These are phyloP conservation scores for Amorpha juglandis DNA, from an alignment of 2,888 invertebrate species.

Conservation along the genomic window DNA sequence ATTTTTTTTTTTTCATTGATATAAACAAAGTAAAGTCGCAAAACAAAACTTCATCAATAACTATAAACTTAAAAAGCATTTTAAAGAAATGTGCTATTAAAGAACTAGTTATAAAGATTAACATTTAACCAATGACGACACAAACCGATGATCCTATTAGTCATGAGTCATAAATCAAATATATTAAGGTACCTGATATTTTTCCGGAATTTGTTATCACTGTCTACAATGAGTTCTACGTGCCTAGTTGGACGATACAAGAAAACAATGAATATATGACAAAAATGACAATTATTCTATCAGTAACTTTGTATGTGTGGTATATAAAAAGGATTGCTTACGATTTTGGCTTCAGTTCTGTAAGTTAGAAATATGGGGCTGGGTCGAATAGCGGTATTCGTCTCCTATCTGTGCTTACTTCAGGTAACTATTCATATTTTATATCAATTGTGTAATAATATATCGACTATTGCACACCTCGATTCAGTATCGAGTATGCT, in stretches of 20 bases:
- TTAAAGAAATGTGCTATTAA: too few relatives aligned
- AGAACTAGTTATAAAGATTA: not conserved
- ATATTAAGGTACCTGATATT: slow-evolving; percentile 20
- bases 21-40: too few relatives aligned
- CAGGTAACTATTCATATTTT: slow-evolving; percentile 52
- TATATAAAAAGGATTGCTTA: slow-evolving; percentile 54
- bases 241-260: slow-evolving; percentile 44
- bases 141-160: not conserved
- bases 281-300: slow-evolving; percentile 52
- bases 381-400: slow-evolving; percentile 45
- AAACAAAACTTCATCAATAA: too few relatives aligned
- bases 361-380: slow-evolving; percentile 55
- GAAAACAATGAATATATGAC: slow-evolving; percentile 48
- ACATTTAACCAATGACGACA: not conserved
- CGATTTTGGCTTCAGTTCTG: slow-evolving; percentile 31
- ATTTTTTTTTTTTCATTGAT: too few relatives aligned
- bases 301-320: slow-evolving; percentile 38
- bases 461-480: too few relatives aligned
- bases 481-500: too few relatives aligned
- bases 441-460: too few relatives aligned
- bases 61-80: too few relatives aligned
- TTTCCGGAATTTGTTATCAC: slow-evolving; percentile 32
- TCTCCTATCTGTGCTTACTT: slow-evolving; percentile 49
- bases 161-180: not conserved
- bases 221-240: slow-evolving; percentile 47